Conservation (phyloP, 1,140 invertebrate genomes). For the Antheraea pernyi region DNA sequence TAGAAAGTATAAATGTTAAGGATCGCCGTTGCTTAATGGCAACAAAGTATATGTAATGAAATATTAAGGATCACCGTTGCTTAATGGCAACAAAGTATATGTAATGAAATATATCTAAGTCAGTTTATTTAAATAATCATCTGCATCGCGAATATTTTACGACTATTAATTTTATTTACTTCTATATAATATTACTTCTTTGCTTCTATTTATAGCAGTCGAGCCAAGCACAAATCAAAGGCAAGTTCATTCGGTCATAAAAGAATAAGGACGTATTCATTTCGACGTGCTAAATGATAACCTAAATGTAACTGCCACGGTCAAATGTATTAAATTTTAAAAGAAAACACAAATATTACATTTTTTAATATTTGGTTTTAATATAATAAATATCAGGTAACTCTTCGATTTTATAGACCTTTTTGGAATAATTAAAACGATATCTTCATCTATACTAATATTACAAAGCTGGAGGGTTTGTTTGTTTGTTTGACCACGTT, state of each 20-base stretch:
- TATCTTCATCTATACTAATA: too few species aligned
- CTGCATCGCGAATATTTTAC: not conserved
- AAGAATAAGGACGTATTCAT: slow-evolving; percentile 18
- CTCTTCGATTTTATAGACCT: too few species aligned
- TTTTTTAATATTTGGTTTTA: not conserved
- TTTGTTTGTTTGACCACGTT: too few species aligned
- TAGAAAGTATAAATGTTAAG: too few species aligned
- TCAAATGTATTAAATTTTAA: slow-evolving; percentile 16
- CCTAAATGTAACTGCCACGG: slow-evolving; percentile 9
- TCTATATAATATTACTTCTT: not conserved
- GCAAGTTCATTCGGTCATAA: slow-evolving; percentile 4
- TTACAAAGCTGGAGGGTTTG: too few species aligned
- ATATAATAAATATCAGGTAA: too few species aligned
- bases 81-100: too few species aligned
- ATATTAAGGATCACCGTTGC: too few species aligned
- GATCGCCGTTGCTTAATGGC: too few species aligned
- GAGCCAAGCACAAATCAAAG: not conserved
- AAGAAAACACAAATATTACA: not conserved
- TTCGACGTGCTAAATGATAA: slow-evolving; percentile 14
- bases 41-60: too few species aligned
- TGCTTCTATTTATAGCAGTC: not conserved
- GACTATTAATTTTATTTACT: not conserved
- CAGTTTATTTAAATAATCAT: not conserved
- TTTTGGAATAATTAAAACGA: too few species aligned
- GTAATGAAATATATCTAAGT: too few species aligned